Evolutionary conservation across 2,797 vertebrate species (phyloP), one percentile per base, ranked within the genome.

Genomic region (Manis javanica): DNA sequence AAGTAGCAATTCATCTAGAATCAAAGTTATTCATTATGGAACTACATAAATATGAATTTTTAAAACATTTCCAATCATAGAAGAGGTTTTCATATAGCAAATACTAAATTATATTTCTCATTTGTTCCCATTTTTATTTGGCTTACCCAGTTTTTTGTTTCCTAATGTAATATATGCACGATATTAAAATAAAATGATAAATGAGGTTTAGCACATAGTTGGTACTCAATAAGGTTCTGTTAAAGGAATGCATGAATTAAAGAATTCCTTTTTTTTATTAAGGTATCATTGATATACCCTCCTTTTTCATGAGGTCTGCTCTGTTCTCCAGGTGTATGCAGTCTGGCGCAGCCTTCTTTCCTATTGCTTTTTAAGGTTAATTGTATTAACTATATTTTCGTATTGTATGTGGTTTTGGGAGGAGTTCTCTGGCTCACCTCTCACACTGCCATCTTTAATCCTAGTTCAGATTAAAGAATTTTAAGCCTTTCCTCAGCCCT

Each of bases 91-190:
- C 63, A n/a, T 37, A 63, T 34, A 69, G 23, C 84, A 24, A 88
- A 37, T 75, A 3, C 39, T 85, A 74, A 83, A 69, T 57, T 77
- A 64, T 49, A 37, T 53, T 93, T 75, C 16, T 42, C 78, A 72
- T n/a, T 49, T 88, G 49, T 87, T 91, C 82, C 31, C 12, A 37
- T 55, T 87, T 91, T 68, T 84, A 83, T 74, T 89, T 90, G 9
- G 14, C 15, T 61, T 89, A 53, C n/a, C 0, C 16, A 37, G 46
- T 69, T 81, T 90, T 81, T 39, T 75, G 51, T 86, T 90, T 68
- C 49, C 66, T 34, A 61, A 49, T 63, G 11, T 59, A 78, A n/a
- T 84, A 78, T 21, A 51, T 51, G 59, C 11, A 94, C 10, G 71
- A 11, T 42, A 21, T 63, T 82, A 69, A 96, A 83, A 66, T 75